These are phyloP conservation scores for Nyctereutes procyonoides DNA, from an alignment of 2,113 vertebrate genomes.

Conservation along the genomic window DNA sequence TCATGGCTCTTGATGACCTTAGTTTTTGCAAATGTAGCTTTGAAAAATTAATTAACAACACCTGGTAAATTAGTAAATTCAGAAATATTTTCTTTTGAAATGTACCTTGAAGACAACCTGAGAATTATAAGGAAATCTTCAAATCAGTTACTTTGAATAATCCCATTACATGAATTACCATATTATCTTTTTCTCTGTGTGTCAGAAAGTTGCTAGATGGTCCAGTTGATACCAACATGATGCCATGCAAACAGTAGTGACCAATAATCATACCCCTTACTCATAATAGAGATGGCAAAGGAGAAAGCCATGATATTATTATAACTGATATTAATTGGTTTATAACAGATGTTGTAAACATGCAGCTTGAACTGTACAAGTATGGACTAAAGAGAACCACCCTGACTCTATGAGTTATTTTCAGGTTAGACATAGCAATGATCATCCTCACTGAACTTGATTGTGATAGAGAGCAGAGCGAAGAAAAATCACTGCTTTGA, in stretches of 20 bases:
- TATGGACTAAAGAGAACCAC: neutral
- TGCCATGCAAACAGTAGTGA: neutral
- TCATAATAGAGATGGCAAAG: neutral
- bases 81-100: neutral
- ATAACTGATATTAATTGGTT: fast-evolving
- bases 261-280: neutral
- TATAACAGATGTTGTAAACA: neutral
- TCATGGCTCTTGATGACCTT: neutral
- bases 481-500: neutral
- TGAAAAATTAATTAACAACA: neutral
- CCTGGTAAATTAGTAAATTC: neutral
- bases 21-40: neutral
- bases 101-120: neutral
- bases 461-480: neutral
- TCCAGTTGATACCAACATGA: neutral
- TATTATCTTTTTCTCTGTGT: neutral
- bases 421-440: neutral
- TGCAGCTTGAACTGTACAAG: neutral
- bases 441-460: neutral
- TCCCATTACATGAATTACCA: neutral
- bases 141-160: neutral
- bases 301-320: neutral
- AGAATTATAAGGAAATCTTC: neutral
- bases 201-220: neutral
- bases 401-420: neutral